These are phyloP conservation scores for Macrobrachium rosenbergii DNA, from an alignment of 1,140 invertebrate species.

Conservation along the genomic window DNA sequence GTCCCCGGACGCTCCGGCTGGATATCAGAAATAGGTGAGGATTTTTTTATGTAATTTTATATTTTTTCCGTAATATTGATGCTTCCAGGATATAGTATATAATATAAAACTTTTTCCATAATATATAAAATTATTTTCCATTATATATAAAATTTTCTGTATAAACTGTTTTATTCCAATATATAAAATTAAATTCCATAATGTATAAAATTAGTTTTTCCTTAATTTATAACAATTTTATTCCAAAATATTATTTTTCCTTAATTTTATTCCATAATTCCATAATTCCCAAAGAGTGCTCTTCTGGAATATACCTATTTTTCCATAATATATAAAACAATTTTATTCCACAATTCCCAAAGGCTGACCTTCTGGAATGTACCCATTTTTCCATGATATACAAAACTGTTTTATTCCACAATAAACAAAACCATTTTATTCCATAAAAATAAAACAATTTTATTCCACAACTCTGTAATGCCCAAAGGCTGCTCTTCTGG, in stretches of 20 bases:
- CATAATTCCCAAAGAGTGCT: no score
- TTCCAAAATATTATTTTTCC: background rate
- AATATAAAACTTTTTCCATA: no score
- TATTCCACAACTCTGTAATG: no score
- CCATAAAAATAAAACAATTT: background rate
- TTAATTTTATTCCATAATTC: no score
- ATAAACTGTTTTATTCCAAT: no score
- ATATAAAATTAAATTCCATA: no score
- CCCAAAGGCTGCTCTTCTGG: conserved; percentile 43
- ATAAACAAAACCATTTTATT: background rate
- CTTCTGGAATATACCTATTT: background rate
- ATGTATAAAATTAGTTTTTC: background rate
- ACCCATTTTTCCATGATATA: background rate
- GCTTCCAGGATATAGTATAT: no score
- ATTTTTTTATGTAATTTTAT: background rate
- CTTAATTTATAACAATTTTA: background rate
- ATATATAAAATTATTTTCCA: no score
- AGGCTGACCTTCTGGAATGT: background rate
- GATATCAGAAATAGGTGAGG: conserved; percentile 75
- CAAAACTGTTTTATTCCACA: background rate
- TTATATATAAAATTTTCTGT: no score
- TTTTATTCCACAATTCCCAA: background rate
- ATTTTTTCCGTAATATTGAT: no score
- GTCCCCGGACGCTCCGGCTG: conserved; percentile 79
- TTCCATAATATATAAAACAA: background rate